Conservation (phyloP, 2,888 invertebrate genomes). For the Parapristionchus giblindavisi region DNA sequence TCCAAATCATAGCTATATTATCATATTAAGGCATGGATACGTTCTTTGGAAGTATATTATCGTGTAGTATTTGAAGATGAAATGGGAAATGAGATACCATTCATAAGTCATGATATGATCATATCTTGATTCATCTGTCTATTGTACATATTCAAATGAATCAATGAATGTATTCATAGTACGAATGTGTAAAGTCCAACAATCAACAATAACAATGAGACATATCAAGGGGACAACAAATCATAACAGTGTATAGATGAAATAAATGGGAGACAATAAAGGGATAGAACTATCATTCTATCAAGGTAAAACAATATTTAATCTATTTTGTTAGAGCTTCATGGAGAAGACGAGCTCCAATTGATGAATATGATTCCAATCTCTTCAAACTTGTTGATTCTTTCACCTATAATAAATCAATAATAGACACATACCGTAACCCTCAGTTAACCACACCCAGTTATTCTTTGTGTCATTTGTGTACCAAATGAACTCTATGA, state of each 20-base stretch:
- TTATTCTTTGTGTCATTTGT: too few species aligned
- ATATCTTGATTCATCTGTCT: neutral
- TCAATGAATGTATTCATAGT: neutral
- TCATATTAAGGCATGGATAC: constrained; percentile 52
- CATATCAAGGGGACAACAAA: constrained; percentile 23
- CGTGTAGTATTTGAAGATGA: constrained; percentile 55
- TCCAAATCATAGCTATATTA: neutral
- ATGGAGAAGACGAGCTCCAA: constrained; percentile 49
- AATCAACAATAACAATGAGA: constrained; percentile 30
- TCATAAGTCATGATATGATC: neutral
- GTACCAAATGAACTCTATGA: too few species aligned
- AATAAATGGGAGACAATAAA: neutral
- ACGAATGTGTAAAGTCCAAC: constrained; percentile 7
- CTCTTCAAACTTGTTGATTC: constrained; percentile 47
- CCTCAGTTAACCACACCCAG: too few species aligned
- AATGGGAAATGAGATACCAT: constrained; percentile 38
- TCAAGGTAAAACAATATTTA: too few species aligned
- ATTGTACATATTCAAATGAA: neutral
- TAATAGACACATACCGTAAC: too few species aligned
- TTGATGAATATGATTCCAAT: constrained; percentile 48
- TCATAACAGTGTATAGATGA: neutral
- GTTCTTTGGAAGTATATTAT: constrained; percentile 53
- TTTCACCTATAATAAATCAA: constrained; percentile 37
- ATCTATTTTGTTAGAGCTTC: constrained; percentile 18
- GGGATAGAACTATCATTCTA: too few species aligned